phyloP scores from a whole-genome alignment of 2,113 vertebrate species.

The Kryptolebias marmoratus region DNA sequence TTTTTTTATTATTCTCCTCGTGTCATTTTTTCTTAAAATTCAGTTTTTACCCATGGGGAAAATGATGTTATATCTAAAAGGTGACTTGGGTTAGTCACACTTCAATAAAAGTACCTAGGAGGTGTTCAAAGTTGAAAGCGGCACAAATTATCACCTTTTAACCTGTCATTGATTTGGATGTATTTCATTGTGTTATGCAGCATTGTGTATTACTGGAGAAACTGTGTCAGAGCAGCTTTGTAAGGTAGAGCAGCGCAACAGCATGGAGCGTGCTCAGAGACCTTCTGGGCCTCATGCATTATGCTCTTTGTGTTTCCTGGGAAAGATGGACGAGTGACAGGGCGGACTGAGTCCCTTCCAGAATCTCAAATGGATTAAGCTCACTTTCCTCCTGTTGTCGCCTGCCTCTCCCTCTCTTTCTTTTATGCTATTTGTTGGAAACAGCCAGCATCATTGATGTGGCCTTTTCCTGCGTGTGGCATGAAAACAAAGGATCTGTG shows the following conservation, averaged over 20 bases:
- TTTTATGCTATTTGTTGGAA: conserved; percentile 58
- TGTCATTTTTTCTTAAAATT: conserved; percentile 26
- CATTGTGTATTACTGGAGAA: conserved; percentile 58
- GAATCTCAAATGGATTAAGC: conserved; percentile 75
- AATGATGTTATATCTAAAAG: conserved; percentile 53
- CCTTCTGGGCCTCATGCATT: conserved; percentile 86
- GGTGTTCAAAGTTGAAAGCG: conserved; percentile 52
- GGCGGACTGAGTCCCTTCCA: conserved; percentile 71
- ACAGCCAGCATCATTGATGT: conserved; percentile 69
- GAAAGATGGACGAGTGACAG: conserved; percentile 75
- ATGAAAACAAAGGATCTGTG: conserved; percentile 67
- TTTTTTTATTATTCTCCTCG: conserved; percentile 38
- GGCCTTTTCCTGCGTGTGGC: conserved; percentile 70
- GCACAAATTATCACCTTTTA: conserved; percentile 64
- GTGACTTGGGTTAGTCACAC: conserved; percentile 53
- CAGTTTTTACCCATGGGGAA: conserved; percentile 31
- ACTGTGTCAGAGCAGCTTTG: conserved; percentile 59
- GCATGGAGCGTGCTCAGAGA: conserved; percentile 69
- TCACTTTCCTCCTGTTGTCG: conserved; percentile 50
- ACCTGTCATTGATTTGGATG: conserved; percentile 63
- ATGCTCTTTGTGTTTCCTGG: conserved; percentile 82
- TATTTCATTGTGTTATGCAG: conserved; percentile 55
- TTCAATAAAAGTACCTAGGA: conserved; percentile 37
- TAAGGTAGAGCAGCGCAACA: conserved; percentile 63
- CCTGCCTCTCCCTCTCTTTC: conserved; percentile 18